A percentile compares a stretch with the other conserved stretches of the same genome.
These are phyloP conservation scores for Gobius niger DNA, from an alignment of 2,113 vertebrate species.

Conservation along the genomic window DNA sequence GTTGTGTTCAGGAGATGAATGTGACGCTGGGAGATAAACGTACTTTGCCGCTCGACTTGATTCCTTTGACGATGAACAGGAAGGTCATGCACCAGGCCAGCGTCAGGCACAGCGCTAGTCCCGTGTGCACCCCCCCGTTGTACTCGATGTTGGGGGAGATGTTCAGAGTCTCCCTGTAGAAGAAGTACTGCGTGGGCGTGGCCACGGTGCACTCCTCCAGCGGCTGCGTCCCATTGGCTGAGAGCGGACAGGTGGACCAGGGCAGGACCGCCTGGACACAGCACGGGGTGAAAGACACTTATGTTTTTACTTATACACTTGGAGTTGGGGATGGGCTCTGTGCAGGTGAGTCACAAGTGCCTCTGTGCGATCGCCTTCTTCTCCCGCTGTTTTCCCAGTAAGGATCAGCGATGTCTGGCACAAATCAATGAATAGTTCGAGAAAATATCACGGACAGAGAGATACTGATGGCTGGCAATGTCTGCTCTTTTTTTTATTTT, in stretches of 20 bases:
- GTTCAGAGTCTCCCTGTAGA: slow-evolving; percentile 90
- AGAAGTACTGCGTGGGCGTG: slow-evolving; percentile 90
- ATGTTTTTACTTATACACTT: too few relatives aligned
- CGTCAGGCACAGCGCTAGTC: slow-evolving; percentile 82
- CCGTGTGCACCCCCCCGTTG: slow-evolving; percentile 80
- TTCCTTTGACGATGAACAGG: slow-evolving; percentile 85
- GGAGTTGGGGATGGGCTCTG: too few relatives aligned
- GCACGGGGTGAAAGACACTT: not conserved
- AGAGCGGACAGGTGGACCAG: slow-evolving; percentile 87
- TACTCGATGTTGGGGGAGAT: slow-evolving; percentile 85
- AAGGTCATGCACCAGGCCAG: slow-evolving; percentile 89
- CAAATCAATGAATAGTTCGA: too few relatives aligned
- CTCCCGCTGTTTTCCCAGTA: too few relatives aligned
- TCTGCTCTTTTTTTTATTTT: too few relatives aligned
- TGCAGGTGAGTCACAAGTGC: too few relatives aligned
- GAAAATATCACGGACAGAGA: too few relatives aligned
- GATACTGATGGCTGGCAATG: too few relatives aligned
- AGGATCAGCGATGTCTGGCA: too few relatives aligned
- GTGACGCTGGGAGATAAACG: not conserved
- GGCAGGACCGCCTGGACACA: slow-evolving; percentile 83
- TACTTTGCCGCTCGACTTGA: slow-evolving; percentile 89
- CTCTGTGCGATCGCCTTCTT: too few relatives aligned
- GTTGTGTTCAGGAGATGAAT: too few relatives aligned
- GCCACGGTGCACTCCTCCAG: slow-evolving; percentile 85
- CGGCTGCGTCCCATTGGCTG: slow-evolving; percentile 78